Base-by-base conservation (phyloP, 2,888 invertebrate species). In the Argynnis bischoffii region DNA sequence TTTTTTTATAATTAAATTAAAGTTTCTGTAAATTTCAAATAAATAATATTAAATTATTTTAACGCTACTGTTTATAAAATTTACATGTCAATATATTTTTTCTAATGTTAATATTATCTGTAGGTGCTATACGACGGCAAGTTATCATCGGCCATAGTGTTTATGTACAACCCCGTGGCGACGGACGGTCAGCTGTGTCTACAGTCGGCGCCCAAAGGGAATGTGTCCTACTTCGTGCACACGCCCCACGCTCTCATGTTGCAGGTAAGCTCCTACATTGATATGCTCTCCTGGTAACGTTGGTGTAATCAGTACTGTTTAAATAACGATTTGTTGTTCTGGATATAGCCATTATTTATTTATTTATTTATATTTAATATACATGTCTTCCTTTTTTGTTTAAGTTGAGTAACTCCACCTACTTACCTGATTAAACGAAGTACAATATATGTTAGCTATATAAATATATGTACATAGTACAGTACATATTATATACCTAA, bases 151-250 rank as follows among this genome's bases (percentile, higher is more conserved):
- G 98, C 97, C 76, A 98, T 99, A 86, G 98, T 99, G 84, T 99
- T 99, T 93, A 99, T 99, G 98, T 99, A 99, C 94, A 99, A 99
- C 93, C 99, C 99, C 72, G 99, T 99, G 81, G 99, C 99, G 73
- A 99, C 99, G 75, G 99, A 99, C 92, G 98, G 99, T 75, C 99
- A 99, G 93, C 95, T 99, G 74, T 99, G 99, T 93, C 95, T 99
- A 77, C 99, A 99, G 93, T 99, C 99, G 60, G 98, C 99, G 77
- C 99, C 99, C 67, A 99, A 99, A 93, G 98, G 98, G 84, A 99
- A 99, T 91, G 95, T 97, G 79, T 98, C 98, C 75, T 99, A 98
- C 94, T 99, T 99, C 94, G 98, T 99, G 83, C 99, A 99, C 93
- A 98, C 99, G 75, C 99, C 99, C 65, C 99, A 99, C 92, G 99